These are phyloP conservation scores for Carpatolechia fugitivella DNA, from an alignment of 2,888 invertebrate genomes.

Conservation along the genomic window DNA sequence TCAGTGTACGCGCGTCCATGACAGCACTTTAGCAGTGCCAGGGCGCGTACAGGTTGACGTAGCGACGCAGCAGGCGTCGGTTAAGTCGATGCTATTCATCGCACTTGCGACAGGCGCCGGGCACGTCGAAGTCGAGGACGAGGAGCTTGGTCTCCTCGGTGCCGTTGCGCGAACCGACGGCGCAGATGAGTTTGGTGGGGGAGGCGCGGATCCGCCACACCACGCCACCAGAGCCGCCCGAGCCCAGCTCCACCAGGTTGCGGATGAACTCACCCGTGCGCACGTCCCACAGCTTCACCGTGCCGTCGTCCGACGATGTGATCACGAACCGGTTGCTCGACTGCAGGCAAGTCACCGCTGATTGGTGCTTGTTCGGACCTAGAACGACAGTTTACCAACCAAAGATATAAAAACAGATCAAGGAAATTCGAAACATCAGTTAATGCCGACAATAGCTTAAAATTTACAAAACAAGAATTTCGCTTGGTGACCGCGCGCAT, in stretches of 20 bases:
- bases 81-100: slow-evolving; percentile 73
- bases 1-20: background rate
- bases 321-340: slow-evolving; percentile 98
- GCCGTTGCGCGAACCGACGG: slow-evolving; percentile 98
- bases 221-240: slow-evolving; percentile 98
- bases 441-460: too few relatives aligned
- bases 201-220: slow-evolving; percentile 98
- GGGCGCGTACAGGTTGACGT: slow-evolving; percentile 67
- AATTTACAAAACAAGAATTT: too few relatives aligned
- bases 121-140: slow-evolving; percentile 97
- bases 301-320: slow-evolving; percentile 99
- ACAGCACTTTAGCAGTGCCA: slow-evolving; percentile 57
- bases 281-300: slow-evolving; percentile 99
- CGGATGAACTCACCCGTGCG: slow-evolving; percentile 97
- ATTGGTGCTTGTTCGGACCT: slow-evolving; percentile 98
- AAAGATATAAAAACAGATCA: too few relatives aligned
- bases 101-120: slow-evolving; percentile 82
- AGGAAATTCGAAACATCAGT: too few relatives aligned
- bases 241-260: slow-evolving; percentile 94
- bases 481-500: too few relatives aligned
- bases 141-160: slow-evolving; percentile 99
- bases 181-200: slow-evolving; percentile 98
- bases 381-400: slow-evolving; percentile 21
- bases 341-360: slow-evolving; percentile 98
- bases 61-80: slow-evolving; percentile 69